Percentiles rank a stretch among this genome's conserved stretches.
Conservation (phyloP, 2,888 invertebrate genomes). For the Drosophila fungiperda region DNA sequence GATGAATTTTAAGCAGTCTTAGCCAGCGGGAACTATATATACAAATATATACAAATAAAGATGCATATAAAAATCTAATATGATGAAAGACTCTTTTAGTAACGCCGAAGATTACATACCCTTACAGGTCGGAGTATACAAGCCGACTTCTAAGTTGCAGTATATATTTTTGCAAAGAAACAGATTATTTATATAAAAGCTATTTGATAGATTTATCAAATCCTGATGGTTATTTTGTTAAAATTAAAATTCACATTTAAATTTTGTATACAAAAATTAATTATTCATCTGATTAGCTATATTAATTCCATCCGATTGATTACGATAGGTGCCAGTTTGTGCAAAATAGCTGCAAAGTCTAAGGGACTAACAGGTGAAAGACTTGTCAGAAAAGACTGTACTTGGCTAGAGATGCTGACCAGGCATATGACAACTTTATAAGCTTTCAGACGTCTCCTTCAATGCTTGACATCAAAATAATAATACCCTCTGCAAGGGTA, state of each 20-base stretch:
- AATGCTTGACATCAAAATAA: background rate
- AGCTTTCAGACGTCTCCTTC: background rate
- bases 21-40: background rate
- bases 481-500: background rate
- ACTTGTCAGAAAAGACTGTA: background rate
- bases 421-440: background rate
- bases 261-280: background rate
- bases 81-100: background rate
- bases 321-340: background rate
- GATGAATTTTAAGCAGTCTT: background rate
- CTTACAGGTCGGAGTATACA: background rate
- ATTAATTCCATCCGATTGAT: background rate
- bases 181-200: background rate
- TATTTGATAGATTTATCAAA: background rate
- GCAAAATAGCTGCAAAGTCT: background rate
- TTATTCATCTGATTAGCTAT: background rate
- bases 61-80: background rate
- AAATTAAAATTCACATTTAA: background rate
- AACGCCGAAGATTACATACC: background rate
- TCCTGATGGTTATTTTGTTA: background rate
- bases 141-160: background rate
- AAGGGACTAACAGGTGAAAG: background rate
- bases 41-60: constrained; percentile 22
- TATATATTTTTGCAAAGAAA: background rate
- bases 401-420: background rate